Evolutionary conservation across 2,888 invertebrate genomes (phyloP).

Genomic region (Exocentrus adspersus): DNA sequence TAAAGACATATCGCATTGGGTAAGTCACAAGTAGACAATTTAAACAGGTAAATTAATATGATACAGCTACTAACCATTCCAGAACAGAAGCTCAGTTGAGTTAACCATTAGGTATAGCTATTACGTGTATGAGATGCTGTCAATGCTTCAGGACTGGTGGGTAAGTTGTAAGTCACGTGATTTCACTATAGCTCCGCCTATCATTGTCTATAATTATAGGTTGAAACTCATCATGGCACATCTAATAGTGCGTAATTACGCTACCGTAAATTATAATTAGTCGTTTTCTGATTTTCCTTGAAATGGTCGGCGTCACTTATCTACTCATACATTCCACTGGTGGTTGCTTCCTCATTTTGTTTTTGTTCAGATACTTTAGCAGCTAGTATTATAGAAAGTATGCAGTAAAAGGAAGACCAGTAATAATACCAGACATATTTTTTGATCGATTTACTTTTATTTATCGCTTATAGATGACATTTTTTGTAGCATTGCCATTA

Average conservation of each 20-base stretch:
- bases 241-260: conserved; percentile 60
- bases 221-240: conserved; percentile 50
- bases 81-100: conserved; percentile 34
- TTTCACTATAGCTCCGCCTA: conserved; percentile 51
- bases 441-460: not conserved
- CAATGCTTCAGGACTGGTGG: conserved; percentile 42
- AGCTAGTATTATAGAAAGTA: conserved; percentile 1
- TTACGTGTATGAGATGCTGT: conserved; percentile 52
- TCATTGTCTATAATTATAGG: conserved; percentile 62
- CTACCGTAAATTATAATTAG: conserved; percentile 60
- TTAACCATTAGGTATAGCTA: conserved; percentile 48
- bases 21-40: not conserved
- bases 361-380: conserved; percentile 6
- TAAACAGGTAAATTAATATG: conserved; percentile 18
- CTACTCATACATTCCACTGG: conserved; percentile 34
- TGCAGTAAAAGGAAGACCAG: not conserved
- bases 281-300: conserved; percentile 48
- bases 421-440: not conserved
- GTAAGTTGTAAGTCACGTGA: conserved; percentile 34
- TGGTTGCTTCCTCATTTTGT: conserved; percentile 7
- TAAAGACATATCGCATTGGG: not conserved
- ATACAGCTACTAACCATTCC: conserved; percentile 43
- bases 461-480: not conserved
- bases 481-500: not conserved
- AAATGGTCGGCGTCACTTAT: conserved; percentile 39